Base-by-base conservation (phyloP, 2,797 vertebrate species). In the Rhincodon typus region DNA sequence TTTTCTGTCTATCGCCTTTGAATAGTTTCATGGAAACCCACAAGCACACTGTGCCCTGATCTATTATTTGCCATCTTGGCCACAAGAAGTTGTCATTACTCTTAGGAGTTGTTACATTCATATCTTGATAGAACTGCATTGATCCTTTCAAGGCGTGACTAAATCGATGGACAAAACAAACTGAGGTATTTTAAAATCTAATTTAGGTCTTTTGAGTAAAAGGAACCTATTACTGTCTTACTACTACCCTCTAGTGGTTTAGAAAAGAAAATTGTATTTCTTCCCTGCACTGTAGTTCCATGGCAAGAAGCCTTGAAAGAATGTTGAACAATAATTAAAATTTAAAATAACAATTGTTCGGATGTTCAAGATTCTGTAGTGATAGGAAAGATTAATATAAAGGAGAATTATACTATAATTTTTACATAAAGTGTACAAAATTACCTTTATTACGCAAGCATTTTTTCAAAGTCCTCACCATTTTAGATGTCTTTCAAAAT, bases 191-290 rank as follows among this genome's bases (percentile, higher is more conserved):
- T 30, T 17, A 50, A 34, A 74, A 95, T 50, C 46, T 50, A 77
- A 2, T 30, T 57, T 77, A 21, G 46, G 0, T 10, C 57, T 62
- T 70, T 27, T 27, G 70, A 74, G 70, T 77, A 23, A 93, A 94
- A 50, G 46, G 38, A 50, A 15, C 38, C 38, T 42, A 50, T 74
- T 53, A 23, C 69, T 95, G 94, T 74, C 70, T 21, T 77, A 95
- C 94, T 95, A 70, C 72, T 17, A n/a, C 69, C 94, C 94, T 77
- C 94, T 95, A 95, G 94, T 95, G 94, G 25, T 23, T 95, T 77
- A 77, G 17, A 57, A 57, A 50, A 72, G 19, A 95, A 27, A n/a
- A 91, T 91, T 17, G 53, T 23, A 50, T 50, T 50, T 84, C 46
- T 23, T 46, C 1, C 1, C 38, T 25, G 21, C 42, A 23, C 46